Evolutionary conservation across 2,888 invertebrate genomes (phyloP).

Genomic region (Pilophorus perplexus): DNA sequence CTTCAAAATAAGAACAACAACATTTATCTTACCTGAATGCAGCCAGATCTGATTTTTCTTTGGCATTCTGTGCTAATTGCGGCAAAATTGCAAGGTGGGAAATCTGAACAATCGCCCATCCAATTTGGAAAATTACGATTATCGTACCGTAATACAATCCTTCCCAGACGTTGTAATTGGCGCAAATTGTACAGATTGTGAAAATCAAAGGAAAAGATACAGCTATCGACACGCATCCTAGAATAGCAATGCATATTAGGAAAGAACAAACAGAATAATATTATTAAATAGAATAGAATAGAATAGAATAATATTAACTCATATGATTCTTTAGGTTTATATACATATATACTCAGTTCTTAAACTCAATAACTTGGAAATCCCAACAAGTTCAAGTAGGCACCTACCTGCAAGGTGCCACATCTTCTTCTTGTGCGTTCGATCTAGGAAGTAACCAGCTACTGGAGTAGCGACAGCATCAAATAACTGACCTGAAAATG

Average conservation of each 20-base stretch:
- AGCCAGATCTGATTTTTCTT: slow-evolving; percentile 24
- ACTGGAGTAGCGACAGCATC: slow-evolving; percentile 69
- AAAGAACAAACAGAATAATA: background rate
- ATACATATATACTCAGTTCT: too few relatives aligned
- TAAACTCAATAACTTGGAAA: too few relatives aligned
- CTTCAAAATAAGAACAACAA: too few relatives aligned
- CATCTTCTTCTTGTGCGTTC: slow-evolving; percentile 70
- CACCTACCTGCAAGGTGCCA: slow-evolving; percentile 84
- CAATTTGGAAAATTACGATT: slow-evolving; percentile 60
- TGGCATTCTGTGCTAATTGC: background rate
- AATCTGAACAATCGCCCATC: slow-evolving; percentile 35
- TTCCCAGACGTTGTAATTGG: slow-evolving; percentile 50
- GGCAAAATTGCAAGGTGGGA: slow-evolving; percentile 31
- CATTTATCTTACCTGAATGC: slow-evolving; percentile 31
- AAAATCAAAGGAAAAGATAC: slow-evolving; percentile 76
- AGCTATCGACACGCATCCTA: too few relatives aligned
- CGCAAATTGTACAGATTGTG: slow-evolving; percentile 58
- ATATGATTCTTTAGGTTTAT: too few relatives aligned
- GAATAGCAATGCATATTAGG: background rate
- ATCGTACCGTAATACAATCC: slow-evolving; percentile 55
- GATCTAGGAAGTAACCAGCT: slow-evolving; percentile 80
- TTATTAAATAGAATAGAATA: too few relatives aligned
- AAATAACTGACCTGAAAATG: slow-evolving; percentile 60
- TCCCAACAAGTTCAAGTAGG: too few relatives aligned
- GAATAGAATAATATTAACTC: too few relatives aligned